Conservation (phyloP, 2,113 vertebrate species). For the Peromyscus polionotus region DNA sequence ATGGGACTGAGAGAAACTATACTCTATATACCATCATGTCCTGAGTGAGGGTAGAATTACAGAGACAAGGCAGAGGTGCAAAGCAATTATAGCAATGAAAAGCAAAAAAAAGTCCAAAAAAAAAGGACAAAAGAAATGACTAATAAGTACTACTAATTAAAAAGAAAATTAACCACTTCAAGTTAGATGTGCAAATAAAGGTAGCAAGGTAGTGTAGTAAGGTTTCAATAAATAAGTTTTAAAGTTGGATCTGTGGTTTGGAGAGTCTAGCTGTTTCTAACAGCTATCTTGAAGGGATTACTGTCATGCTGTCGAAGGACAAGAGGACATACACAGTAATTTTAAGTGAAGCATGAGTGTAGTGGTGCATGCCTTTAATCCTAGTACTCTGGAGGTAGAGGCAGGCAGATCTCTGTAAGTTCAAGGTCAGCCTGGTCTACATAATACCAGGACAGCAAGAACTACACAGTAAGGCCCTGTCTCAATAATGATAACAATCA, state of each 20-base stretch:
- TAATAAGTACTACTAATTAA: neutral
- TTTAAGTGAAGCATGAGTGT: neutral
- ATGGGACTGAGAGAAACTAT: neutral
- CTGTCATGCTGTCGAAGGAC: neutral
- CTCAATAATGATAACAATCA: neutral
- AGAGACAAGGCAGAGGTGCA: neutral
- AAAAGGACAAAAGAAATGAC: neutral
- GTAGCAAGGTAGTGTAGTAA: neutral
- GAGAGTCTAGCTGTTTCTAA: slow-evolving; percentile 6
- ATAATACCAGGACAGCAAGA: neutral
- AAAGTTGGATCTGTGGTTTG: slow-evolving; percentile 26
- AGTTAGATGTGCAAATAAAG: neutral
- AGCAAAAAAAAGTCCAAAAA: neutral
- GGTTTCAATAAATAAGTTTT: neutral
- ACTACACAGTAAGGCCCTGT: neutral
- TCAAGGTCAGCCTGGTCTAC: neutral
- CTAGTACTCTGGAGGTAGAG: neutral
- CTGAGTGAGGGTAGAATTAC: neutral
- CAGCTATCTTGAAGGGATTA: neutral
- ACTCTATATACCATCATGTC: neutral
- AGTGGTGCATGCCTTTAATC: neutral
- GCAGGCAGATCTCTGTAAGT: neutral
- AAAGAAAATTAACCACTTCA: neutral
- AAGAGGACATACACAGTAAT: neutral
- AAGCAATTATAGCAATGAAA: neutral